phyloP scores from a whole-genome alignment of 92 coral and sea anemone species.

The Epizoanthus stellaris region DNA sequence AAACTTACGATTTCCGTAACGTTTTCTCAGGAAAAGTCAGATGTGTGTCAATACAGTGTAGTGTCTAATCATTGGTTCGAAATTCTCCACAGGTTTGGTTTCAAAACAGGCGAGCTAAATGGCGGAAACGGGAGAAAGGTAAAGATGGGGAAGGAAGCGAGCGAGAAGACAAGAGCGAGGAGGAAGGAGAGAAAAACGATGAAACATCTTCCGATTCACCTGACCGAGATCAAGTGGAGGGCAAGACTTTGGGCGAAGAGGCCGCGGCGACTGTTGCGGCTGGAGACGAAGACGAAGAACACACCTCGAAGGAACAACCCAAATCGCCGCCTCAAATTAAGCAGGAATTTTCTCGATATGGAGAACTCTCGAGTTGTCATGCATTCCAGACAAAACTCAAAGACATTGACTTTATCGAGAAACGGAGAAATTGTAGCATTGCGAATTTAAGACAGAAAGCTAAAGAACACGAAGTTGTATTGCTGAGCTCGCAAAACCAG shows the following conservation, averaged over 20 bases:
- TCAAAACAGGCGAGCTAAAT: conserved; percentile 97
- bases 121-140: conserved; percentile 95
- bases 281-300: conserved; percentile 26
- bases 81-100: conserved; percentile 88
- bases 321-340: conserved; percentile 54
- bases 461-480: conserved; percentile 80
- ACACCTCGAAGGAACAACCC: conserved; percentile 6
- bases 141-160: conserved; percentile 61
- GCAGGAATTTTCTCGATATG: conserved; percentile 58
- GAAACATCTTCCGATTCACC: conserved; percentile 29
- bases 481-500: conserved; percentile 44
- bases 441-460: conserved; percentile 85
- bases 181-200: conserved; percentile 47
- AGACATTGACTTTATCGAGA: conserved; percentile 70
- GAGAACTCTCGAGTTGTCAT: conserved; percentile 20
- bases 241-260: conserved; percentile 2
- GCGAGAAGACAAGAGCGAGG: conserved; percentile 57
- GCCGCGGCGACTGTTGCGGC: background rate
- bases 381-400: conserved; percentile 44
- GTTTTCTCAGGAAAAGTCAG: background rate
- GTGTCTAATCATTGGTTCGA: conserved; percentile 1
- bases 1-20: too few relatives aligned
- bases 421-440: conserved; percentile 76
- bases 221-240: conserved; percentile 19
- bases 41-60: background rate